Conservation (phyloP, 92 coral and sea anemone genomes). For the Umimayanthus kanabou region DNA sequence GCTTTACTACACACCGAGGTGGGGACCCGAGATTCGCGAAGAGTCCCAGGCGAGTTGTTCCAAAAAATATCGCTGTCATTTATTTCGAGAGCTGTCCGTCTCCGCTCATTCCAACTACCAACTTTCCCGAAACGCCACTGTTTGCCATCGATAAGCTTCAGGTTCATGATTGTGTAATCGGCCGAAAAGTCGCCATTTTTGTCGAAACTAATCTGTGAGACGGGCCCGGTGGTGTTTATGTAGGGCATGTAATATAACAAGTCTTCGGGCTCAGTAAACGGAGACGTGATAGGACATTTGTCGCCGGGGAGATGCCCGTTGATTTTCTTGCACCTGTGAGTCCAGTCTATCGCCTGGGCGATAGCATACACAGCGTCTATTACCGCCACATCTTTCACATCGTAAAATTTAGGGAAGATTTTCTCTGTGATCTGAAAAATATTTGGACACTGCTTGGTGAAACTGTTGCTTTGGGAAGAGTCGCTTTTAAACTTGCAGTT, state of each 20-base stretch:
- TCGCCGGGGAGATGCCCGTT: slow-evolving; percentile 30
- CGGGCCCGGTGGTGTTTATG: slow-evolving; percentile 53
- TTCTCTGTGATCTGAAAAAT: slow-evolving; percentile 48
- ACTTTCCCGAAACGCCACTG: slow-evolving; percentile 61
- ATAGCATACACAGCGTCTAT: slow-evolving; percentile 89
- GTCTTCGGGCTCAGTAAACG: slow-evolving; percentile 53
- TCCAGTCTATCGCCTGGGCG: slow-evolving; percentile 86
- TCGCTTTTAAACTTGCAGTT: slow-evolving; percentile 52
- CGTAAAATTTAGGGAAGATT: slow-evolving; percentile 50
- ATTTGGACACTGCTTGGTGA: slow-evolving; percentile 48
- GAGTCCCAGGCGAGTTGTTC: slow-evolving; percentile 40
- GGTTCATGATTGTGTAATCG: slow-evolving; percentile 65
- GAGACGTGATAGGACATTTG: slow-evolving; percentile 56
- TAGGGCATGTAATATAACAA: slow-evolving; percentile 55
- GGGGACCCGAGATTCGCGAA: slow-evolving; percentile 52
- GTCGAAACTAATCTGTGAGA: slow-evolving; percentile 60
- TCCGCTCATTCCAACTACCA: slow-evolving; percentile 71
- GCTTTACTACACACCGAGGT: slow-evolving; percentile 70
- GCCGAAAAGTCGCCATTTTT: slow-evolving; percentile 69
- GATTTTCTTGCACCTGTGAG: slow-evolving; percentile 56
- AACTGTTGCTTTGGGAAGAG: slow-evolving; percentile 6
- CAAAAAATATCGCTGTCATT: slow-evolving; percentile 52
- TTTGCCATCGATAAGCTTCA: slow-evolving; percentile 52
- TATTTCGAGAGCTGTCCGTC: slow-evolving; percentile 45
- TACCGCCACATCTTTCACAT: slow-evolving; percentile 68